These are phyloP conservation scores for Parotocinclus haroldoi DNA, from an alignment of 2,797 vertebrate species.

Conservation along the genomic window DNA sequence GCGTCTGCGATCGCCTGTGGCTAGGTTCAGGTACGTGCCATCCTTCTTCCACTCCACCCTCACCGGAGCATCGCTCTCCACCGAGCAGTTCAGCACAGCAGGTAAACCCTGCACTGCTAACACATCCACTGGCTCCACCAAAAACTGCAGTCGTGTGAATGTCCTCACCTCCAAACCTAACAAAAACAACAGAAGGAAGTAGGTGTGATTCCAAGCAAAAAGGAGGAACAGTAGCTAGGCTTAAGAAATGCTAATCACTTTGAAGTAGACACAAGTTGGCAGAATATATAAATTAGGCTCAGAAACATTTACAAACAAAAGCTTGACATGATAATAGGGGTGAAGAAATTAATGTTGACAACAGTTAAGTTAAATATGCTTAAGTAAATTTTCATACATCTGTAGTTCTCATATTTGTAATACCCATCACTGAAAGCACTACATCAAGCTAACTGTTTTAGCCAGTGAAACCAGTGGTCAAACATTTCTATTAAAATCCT, in stretches of 20 bases:
- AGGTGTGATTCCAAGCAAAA: no score
- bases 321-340: no score
- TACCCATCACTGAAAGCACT: background rate
- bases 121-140: conserved; percentile 83
- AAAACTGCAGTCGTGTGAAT: conserved; percentile 91
- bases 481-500: background rate
- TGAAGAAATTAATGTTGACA: no score
- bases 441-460: background rate
- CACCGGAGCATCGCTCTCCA: conserved; percentile 71
- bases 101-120: conserved; percentile 79
- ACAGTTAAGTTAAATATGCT: no score
- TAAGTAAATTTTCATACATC: no score
- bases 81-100: conserved; percentile 88
- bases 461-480: background rate
- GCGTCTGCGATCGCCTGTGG: conserved; percentile 85
- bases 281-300: no score
- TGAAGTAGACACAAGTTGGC: no score
- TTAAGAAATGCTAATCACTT: no score
- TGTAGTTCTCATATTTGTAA: background rate
- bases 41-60: conserved; percentile 95
- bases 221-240: no score
- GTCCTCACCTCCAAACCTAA: conserved; percentile 66
- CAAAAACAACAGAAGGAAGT: background rate
- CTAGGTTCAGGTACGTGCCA: conserved; percentile 88
- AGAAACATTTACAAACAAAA: no score